Evolutionary conservation across 2,797 vertebrate species (phyloP).

Genomic region (Cottoperca gobio): DNA sequence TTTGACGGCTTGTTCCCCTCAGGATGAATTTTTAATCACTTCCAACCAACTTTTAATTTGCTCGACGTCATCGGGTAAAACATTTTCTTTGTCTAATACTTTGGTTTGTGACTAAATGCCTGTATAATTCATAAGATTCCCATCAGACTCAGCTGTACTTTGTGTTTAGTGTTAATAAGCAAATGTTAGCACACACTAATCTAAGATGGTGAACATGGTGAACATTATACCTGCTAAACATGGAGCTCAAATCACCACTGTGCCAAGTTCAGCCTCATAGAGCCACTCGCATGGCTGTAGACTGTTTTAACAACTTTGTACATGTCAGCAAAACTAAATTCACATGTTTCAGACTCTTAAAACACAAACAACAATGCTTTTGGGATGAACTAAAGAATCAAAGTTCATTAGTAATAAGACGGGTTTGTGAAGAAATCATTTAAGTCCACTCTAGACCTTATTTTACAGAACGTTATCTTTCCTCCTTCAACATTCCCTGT

Average conservation of each 20-base stretch:
- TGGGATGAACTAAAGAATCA: slow-evolving; percentile 4
- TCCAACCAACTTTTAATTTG: neutral
- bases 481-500: neutral
- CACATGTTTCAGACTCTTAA: slow-evolving; percentile 2
- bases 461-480: slow-evolving; percentile 5
- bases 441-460: neutral
- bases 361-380: neutral
- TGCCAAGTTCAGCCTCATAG: neutral
- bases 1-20: neutral
- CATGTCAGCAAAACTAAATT: slow-evolving; percentile 4
- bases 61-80: neutral
- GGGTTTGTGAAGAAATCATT: neutral
- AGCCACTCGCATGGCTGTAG: slow-evolving; percentile 1
- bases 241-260: neutral
- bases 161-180: slow-evolving; percentile 5
- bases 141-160: neutral
- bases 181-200: neutral
- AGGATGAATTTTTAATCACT: neutral
- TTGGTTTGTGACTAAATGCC: neutral
- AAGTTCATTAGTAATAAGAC: slow-evolving; percentile 8
- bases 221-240: neutral
- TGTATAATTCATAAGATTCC: neutral
- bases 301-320: neutral
- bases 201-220: neutral
- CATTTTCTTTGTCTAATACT: neutral